These are phyloP conservation scores for Trachymyrmex septentrionalis DNA, from an alignment of 1,140 invertebrate species.

Conservation along the genomic window DNA sequence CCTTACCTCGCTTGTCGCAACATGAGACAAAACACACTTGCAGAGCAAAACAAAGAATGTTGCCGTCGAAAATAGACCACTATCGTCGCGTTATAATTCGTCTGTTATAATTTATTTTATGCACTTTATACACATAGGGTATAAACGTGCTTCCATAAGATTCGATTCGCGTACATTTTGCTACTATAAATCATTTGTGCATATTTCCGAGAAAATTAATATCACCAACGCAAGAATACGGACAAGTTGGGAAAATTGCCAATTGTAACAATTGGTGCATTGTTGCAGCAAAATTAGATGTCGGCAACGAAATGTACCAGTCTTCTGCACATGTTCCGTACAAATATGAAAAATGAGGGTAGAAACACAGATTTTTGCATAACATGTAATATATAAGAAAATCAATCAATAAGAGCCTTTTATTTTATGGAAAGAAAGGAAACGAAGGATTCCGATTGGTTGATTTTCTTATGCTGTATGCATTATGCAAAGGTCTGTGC, in stretches of 20 bases:
- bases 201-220: neutral
- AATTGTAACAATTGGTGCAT: neutral
- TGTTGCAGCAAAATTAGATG: neutral
- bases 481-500: too few relatives aligned
- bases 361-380: too few relatives aligned
- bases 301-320: neutral
- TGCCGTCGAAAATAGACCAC: slow-evolving; percentile 67
- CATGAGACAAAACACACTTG: slow-evolving; percentile 38
- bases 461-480: too few relatives aligned
- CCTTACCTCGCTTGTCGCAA: neutral
- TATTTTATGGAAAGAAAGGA: too few relatives aligned
- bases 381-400: too few relatives aligned
- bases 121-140: neutral
- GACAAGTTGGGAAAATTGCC: slow-evolving; percentile 5
- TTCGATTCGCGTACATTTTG: neutral
- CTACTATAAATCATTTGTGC: neutral
- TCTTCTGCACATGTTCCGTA: neutral
- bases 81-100: slow-evolving; percentile 30
- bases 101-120: neutral
- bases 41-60: slow-evolving; percentile 51
- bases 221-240: neutral
- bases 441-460: too few relatives aligned
- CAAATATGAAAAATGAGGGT: too few relatives aligned
- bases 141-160: neutral
- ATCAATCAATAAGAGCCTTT: too few relatives aligned